Base-by-base conservation (phyloP, 2,113 vertebrate genomes). In the Miniopterus natalensis region DNA sequence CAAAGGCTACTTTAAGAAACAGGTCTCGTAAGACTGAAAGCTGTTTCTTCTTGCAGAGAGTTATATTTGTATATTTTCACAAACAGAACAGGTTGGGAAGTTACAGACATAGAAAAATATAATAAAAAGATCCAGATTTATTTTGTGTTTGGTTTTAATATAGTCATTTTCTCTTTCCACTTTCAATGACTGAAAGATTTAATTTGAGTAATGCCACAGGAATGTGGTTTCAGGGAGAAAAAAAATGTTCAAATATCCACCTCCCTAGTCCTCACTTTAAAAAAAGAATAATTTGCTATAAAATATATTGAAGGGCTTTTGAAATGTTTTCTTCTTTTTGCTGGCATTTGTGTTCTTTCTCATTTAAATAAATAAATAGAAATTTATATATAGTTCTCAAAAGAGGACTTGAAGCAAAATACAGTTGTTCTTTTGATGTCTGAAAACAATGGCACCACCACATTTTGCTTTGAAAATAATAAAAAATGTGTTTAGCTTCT, bases 121-220 rank as follows among this genome's bases (percentile, higher is more conserved):
- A 97, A 96, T 96, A 90, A 97, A 96, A 95, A 95, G 81, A 75
- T 73, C 79, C 88, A 89, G 93, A 94, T 96, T 96, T 47, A 97
- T 95, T 96, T 97, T 94, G 65, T 96, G 78, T 94, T 97, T 96
- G 90, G 88, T 92, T 97, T 97, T 96, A 97, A 91, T 96, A 93
- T 93, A 89, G 95, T 95, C 65, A 96, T 97, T 96, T 97, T 97
- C 95, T 79, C 66, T 94, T 95, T 95, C 90, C 73, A 90, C 73
- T 95, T 97, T 94, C 84, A 97, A 91, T 91, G 91, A 92, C 95
- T 87, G 77, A 94, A 94, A 95, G 79, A 96, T 97, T 97, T 95
- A 95, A 96, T 97, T 96, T 97, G 90, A 93, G 96, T 77, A 95
- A 96, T 89, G 57, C 97, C 97, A 97, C 97, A 97, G 94, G 95